Percentiles rank a stretch among this genome's conserved stretches.
phyloP scores from a whole-genome alignment of 2,888 invertebrate species.

The Pecten maximus region DNA sequence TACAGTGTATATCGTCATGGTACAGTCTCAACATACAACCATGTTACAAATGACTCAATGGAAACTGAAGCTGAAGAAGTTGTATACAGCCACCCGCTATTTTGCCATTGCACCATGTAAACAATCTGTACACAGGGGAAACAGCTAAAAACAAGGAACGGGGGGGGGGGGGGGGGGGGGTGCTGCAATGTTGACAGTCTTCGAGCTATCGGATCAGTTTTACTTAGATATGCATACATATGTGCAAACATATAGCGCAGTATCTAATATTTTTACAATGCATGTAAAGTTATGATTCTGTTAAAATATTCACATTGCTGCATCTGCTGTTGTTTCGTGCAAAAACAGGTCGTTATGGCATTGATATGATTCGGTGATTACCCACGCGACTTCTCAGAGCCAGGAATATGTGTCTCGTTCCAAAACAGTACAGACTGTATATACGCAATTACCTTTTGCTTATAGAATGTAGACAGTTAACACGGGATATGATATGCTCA shows the following conservation, averaged over 20 bases:
- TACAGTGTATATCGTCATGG: too few relatives aligned
- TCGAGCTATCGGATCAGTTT: too few relatives aligned
- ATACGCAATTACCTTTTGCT: not conserved
- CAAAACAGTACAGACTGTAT: not conserved
- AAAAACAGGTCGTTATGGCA: not conserved
- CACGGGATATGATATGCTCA: not conserved
- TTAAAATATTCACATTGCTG: not conserved
- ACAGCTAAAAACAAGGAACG: not conserved
- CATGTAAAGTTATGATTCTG: not conserved
- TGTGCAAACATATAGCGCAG: not conserved
- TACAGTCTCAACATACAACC: not conserved
- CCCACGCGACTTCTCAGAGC: not conserved
- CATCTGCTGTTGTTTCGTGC: not conserved
- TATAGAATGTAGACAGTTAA: not conserved
- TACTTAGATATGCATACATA: too few relatives aligned
- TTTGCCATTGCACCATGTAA: not conserved
- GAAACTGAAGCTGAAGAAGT: not conserved
- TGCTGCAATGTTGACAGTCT: not conserved
- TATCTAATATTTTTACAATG: not conserved
- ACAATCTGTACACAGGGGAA: not conserved
- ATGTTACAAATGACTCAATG: not conserved
- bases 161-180: not conserved
- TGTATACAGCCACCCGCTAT: not conserved
- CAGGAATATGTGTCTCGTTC: not conserved
- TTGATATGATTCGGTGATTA: not conserved